Percentiles rank a stretch among this genome's conserved stretches.
Conservation (phyloP, 2,888 invertebrate genomes). For the Lissonota sp. region DNA sequence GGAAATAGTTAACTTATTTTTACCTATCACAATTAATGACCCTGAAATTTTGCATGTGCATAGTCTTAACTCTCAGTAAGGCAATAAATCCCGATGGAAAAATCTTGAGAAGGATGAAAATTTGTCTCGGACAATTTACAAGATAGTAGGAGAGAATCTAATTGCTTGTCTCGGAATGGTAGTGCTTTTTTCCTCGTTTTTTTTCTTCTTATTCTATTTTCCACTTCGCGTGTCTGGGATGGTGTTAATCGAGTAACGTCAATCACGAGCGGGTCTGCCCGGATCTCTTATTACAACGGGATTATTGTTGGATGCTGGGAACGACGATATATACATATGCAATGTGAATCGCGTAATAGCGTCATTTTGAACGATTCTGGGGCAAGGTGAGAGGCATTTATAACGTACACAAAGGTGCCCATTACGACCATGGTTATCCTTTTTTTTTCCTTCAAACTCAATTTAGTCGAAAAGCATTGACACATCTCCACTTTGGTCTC, state of each 20-base stretch:
- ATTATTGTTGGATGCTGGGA: slow-evolving; percentile 62
- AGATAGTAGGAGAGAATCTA: slow-evolving; percentile 23
- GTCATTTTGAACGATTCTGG: slow-evolving; percentile 58
- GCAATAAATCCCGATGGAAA: no score
- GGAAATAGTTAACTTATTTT: no score
- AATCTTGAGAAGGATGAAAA: no score
- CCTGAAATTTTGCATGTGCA: no score
- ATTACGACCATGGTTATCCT: slow-evolving; percentile 46
- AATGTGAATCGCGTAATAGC: slow-evolving; percentile 32
- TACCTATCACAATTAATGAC: no score
- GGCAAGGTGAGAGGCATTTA: slow-evolving; percentile 59
- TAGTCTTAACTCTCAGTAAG: no score
- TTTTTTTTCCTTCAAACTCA: slow-evolving; percentile 52
- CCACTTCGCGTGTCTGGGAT: slow-evolving; percentile 26
- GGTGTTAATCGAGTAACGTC: slow-evolving; percentile 56
- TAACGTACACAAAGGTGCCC: slow-evolving; percentile 46
- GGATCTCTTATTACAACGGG: slow-evolving; percentile 63
- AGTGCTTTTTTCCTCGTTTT: slow-evolving; percentile 19
- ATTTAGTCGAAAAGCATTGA: slow-evolving; percentile 54
- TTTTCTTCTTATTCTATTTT: slow-evolving; percentile 24
- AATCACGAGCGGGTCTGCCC: slow-evolving; percentile 52
- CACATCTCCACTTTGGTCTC: slow-evolving; percentile 38
- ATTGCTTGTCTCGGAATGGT: slow-evolving; percentile 21
- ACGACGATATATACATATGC: slow-evolving; percentile 17
- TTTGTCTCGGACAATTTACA: no score